Evolutionary conservation across 1,140 invertebrate genomes (phyloP).

Genomic region (Heliconius melpomene): DNA sequence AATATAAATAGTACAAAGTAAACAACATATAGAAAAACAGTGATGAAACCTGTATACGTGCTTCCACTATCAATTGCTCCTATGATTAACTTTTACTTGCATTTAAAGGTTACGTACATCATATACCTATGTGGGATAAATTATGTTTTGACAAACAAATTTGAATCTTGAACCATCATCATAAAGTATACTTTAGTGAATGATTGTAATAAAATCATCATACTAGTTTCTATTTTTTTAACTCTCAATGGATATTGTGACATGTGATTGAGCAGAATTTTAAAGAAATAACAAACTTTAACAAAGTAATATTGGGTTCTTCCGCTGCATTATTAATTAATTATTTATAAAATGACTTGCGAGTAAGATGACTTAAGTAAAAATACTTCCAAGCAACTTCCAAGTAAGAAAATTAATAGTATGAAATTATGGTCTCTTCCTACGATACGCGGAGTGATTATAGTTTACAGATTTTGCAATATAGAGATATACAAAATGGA

Average conservation of each 20-base stretch:
- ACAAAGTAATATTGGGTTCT: background rate
- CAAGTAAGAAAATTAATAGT: too few species aligned
- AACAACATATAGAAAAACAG: background rate
- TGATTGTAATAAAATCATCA: background rate
- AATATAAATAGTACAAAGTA: background rate
- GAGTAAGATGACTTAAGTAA: too few species aligned
- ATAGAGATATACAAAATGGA: too few species aligned
- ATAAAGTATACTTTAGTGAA: background rate
- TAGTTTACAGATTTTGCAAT: too few species aligned
- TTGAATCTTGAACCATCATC: background rate
- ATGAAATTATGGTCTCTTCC: too few species aligned
- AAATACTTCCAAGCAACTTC: too few species aligned
- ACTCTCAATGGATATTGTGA: conserved; percentile 11
- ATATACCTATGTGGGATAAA: background rate
- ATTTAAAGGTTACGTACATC: conserved; percentile 19
- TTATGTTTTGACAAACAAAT: background rate
- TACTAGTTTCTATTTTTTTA: conserved; percentile 25
- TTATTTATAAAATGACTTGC: background rate
- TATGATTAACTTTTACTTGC: conserved; percentile 17
- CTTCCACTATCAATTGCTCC: background rate
- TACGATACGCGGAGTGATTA: too few species aligned
- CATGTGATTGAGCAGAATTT: background rate
- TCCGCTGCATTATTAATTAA: background rate
- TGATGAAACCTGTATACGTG: background rate
- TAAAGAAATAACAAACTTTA: background rate